A percentile compares a stretch with the other conserved stretches of the same genome.
Conservation (phyloP, 2,888 invertebrate genomes). For the Hirtodrosophila alboralis region DNA sequence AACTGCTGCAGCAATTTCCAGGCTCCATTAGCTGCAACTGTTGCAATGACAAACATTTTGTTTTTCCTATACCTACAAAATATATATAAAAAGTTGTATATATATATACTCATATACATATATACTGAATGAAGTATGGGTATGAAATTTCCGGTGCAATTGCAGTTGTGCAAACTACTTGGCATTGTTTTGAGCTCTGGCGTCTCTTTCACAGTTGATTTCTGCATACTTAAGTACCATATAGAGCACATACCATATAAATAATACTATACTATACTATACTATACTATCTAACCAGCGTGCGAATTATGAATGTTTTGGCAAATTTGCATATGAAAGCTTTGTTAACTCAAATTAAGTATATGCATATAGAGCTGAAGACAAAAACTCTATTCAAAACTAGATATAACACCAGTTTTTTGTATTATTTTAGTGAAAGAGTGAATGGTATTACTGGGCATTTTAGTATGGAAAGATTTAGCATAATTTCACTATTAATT, state of each 20-base stretch:
- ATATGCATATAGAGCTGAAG: slow-evolving; percentile 12
- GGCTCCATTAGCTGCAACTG: slow-evolving; percentile 61
- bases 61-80: slow-evolving; percentile 28
- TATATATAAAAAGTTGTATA: slow-evolving; percentile 1
- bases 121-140: not conserved
- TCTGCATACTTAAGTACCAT: slow-evolving; percentile 33
- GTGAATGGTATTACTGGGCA: too few relatives aligned
- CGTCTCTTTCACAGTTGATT: slow-evolving; percentile 46
- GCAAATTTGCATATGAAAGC: slow-evolving; percentile 47
- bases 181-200: slow-evolving; percentile 63
- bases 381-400: slow-evolving; percentile 1
- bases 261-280: not conserved
- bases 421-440: not conserved
- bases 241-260: slow-evolving; percentile 4
- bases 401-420: slow-evolving; percentile 1
- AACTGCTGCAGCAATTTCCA: slow-evolving; percentile 23
- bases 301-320: slow-evolving; percentile 47
- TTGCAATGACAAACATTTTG: slow-evolving; percentile 65
- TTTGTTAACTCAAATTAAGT: slow-evolving; percentile 17
- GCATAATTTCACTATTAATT: too few relatives aligned
- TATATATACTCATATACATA: not conserved
- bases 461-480: too few relatives aligned
- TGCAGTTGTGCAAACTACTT: slow-evolving; percentile 60
- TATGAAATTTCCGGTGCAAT: slow-evolving; percentile 63
- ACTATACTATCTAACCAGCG: slow-evolving; percentile 21